phyloP scores from a whole-genome alignment of 2,113 vertebrate species.

The Haemorhous mexicanus region DNA sequence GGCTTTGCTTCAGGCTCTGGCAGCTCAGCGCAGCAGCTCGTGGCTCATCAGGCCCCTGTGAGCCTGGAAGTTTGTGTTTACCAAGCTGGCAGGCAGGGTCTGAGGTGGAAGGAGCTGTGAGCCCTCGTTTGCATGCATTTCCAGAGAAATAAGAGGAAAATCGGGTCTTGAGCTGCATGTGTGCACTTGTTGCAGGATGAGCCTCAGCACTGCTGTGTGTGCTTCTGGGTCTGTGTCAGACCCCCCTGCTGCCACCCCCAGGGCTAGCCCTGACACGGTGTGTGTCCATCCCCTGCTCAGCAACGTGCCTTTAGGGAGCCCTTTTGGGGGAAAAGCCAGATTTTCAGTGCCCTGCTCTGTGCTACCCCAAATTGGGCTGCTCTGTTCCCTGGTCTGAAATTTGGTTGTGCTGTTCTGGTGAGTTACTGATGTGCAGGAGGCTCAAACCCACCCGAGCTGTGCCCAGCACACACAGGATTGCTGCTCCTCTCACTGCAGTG shows the following conservation, averaged over 20 bases:
- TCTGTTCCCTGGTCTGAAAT: not conserved
- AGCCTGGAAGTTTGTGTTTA: not conserved
- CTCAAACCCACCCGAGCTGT: not conserved
- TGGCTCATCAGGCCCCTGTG: not conserved
- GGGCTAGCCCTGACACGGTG: fast-evolving
- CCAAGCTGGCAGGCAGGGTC: not conserved
- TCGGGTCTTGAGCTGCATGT: fast-evolving
- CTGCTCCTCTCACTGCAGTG: not conserved
- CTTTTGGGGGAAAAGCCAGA: fast-evolving
- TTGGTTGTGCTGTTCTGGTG: not conserved
- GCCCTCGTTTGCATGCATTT: not conserved
- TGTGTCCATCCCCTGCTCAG: not conserved
- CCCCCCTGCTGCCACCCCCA: not conserved
- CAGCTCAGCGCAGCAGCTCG: not conserved
- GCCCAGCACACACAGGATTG: not conserved
- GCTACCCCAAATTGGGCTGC: not conserved
- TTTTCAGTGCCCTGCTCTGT: not conserved
- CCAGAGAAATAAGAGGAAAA: not conserved
- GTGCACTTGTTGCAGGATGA: not conserved
- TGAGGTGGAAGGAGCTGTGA: not conserved
- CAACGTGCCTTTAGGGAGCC: not conserved
- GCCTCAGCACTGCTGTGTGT: not conserved
- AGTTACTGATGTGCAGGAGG: not conserved
- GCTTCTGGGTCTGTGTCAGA: fast-evolving
- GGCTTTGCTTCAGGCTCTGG: not conserved